Evolutionary conservation across 2,888 invertebrate species (phyloP), one percentile per base, ranked within the genome.

Genomic region (Arrhopalites spinosus): DNA sequence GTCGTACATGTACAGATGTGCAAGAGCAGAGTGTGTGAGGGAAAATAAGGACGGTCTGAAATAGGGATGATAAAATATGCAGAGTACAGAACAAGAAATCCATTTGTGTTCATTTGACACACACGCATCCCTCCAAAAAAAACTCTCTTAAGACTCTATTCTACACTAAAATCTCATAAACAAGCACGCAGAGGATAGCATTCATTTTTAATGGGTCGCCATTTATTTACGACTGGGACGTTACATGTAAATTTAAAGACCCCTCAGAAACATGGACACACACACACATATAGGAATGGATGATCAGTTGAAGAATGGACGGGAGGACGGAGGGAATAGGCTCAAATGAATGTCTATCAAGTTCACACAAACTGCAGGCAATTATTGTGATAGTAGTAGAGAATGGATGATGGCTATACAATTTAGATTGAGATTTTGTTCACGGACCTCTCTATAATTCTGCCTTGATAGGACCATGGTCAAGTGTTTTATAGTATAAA

Each of bases 141-240:
- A n/a, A n/a, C n/a, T n/a, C n/a, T n/a, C n/a, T n/a, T n/a, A n/a
- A n/a, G n/a, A n/a, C n/a, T n/a, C n/a, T n/a, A n/a, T n/a, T n/a
- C n/a, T 43, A 43, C 67, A 7, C 36, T 36, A 29, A 8, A 11
- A 25, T 66, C 66, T 63, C 63, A 25, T 63, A 63, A 25, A 63
- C 63, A 63, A 13, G 63, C 63, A 63, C 25, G 36, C 36, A 36
- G 36, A 36, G 36, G 7, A 68, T 8, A 68, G 11, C 15, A 30
- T 27, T 56, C 23, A 74, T 68, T 75, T n/a, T 71, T 75, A 75
- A 72, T 75, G 75, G 75, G 72, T 75, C 69, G 75, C 75, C 72
- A 72, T 75, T 75, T 72, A 75, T 75, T 75, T 75, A 75, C 64
- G 69, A 74, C 43, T 69, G 63, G 47, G 50, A 69, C 53, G 17